A percentile compares a stretch with the other conserved stretches of the same genome.
Evolutionary conservation across 35 echinoderm and acorn worm genomes (phyloP).

Genomic region (Lytechinus pictus): DNA sequence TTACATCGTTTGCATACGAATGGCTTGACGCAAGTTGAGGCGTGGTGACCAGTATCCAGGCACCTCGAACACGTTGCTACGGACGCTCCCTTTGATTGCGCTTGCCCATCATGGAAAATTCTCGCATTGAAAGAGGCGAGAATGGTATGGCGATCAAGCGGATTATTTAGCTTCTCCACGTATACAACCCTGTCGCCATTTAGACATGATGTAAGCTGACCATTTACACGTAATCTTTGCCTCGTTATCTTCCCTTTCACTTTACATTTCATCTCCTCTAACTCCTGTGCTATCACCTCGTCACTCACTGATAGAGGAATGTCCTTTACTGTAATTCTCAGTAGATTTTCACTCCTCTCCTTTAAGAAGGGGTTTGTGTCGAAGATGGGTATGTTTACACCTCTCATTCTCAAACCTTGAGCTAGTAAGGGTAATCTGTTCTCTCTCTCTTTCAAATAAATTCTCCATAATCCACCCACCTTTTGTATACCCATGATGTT

Average conservation of each 20-base stretch:
- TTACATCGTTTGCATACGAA: too few species aligned
- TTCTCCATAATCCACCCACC: neutral
- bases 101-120: neutral
- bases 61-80: too few species aligned
- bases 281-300: neutral
- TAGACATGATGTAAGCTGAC: neutral
- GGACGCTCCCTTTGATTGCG: too few species aligned
- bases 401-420: neutral
- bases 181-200: neutral
- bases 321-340: too few species aligned
- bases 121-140: neutral
- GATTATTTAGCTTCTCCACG: neutral
- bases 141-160: neutral
- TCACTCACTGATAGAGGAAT: conserved; percentile 8
- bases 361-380: neutral
- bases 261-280: too few species aligned
- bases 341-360: neutral
- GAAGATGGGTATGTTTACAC: neutral
- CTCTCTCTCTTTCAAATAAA: too few species aligned
- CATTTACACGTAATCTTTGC: too few species aligned
- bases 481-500: conserved; percentile 6
- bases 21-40: too few species aligned
- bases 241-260: too few species aligned
- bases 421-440: neutral
- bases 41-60: too few species aligned